Evolutionary conservation across 1,140 invertebrate genomes (phyloP).

Genomic region (Arion vulgaris): DNA sequence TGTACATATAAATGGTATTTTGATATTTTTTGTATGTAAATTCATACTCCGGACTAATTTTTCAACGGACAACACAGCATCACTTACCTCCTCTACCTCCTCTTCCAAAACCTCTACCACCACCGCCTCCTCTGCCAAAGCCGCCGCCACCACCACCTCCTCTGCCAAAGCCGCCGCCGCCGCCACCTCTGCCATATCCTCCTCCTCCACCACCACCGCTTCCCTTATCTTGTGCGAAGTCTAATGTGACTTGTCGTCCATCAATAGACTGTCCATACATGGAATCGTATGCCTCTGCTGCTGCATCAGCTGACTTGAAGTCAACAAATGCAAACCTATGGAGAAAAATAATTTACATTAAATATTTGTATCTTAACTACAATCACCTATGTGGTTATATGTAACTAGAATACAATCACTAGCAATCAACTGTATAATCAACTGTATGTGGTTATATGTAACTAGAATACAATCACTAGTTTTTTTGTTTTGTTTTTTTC

Average conservation of each 20-base stretch:
- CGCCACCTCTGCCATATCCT: background rate
- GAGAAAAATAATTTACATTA: background rate
- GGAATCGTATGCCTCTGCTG: slow-evolving; percentile 28
- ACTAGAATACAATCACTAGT: no score
- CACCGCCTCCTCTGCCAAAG: background rate
- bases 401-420: background rate
- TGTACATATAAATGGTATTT: no score
- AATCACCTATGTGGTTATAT: background rate
- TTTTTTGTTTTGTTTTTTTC: no score
- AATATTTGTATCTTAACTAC: background rate
- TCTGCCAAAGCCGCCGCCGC: background rate
- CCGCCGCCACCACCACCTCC: slow-evolving; percentile 20
- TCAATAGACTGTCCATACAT: slow-evolving; percentile 40
- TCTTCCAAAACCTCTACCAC: background rate
- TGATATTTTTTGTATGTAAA: no score
- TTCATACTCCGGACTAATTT: no score
- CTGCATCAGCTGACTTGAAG: slow-evolving; percentile 38
- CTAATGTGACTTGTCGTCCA: slow-evolving; percentile 40
- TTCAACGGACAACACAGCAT: no score
- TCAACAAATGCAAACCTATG: slow-evolving; percentile 43
- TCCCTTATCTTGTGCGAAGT: slow-evolving; percentile 42
- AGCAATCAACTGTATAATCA: background rate
- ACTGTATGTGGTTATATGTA: background rate
- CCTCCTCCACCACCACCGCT: slow-evolving; percentile 18
- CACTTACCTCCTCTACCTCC: background rate